Base-by-base conservation (phyloP, 2,888 invertebrate species). In the Ochropleura leucogaster region DNA sequence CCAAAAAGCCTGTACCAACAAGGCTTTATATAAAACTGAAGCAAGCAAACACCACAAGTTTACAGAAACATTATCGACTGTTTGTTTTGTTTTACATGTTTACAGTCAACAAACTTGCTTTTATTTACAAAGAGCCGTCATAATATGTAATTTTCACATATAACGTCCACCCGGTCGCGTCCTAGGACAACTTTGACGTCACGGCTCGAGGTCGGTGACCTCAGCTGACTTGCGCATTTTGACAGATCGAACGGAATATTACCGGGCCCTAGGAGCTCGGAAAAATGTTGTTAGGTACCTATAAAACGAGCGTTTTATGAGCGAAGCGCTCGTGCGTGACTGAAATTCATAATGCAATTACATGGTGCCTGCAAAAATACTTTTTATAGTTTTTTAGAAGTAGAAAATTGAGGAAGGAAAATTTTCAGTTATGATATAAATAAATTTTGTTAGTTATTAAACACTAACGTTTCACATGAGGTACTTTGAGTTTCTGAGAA, bases 121-220 rank as follows among this genome's bases (percentile, higher is more conserved):
- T 74, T 77, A 68, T 77, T 82, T 74, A 83, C 74, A 70, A 44
- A 63, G 68, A 44, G 42, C 20, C 66, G 65, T 82, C 79, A 70
- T 68, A 82, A 64, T 55, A 83, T 65, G 67, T 68, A 71, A 84
- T 69, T 70, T 74, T 66, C 51, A 63, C 59, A 67, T 80, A 70
- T 80, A 70, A 69, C 55, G 47, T 40, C 42, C 77, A 49, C 30
- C 46, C 79, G 71, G 76, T 68, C 77, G 75, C 74, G 80, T 77
- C 88, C 89, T 89, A 89, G 88, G 83, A 68, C 85, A 89, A 85
- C 69, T 68, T 73, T 89, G 86, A 88, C 87, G 85, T 87, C 85
- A 88, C 57, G 16, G 51, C 77, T 84, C 83, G 67, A 67, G 89
- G 82, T 87, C 87, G 68, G 62, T 65, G 84, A 79, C 83, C 88